phyloP scores from a whole-genome alignment of 2,797 vertebrate species.

The Cynopterus sphinx region DNA sequence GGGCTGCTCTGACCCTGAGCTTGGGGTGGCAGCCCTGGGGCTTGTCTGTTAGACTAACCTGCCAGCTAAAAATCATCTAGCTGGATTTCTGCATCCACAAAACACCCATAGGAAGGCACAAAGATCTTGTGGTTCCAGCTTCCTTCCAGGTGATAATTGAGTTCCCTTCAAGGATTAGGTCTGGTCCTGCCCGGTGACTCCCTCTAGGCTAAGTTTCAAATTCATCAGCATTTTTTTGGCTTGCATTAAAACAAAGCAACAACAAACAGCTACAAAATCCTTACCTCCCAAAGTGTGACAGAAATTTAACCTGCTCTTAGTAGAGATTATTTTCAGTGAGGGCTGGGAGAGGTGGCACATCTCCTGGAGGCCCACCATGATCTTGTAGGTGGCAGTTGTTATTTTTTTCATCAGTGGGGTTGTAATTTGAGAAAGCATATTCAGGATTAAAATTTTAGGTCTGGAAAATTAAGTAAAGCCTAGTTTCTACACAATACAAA shows the following conservation, averaged over 20 bases:
- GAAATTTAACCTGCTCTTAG: not conserved
- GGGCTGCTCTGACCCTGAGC: not conserved
- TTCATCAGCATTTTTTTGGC: not conserved
- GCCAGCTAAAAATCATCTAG: not conserved
- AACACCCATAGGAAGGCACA: not conserved
- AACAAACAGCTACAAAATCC: not conserved
- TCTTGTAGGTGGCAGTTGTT: not conserved
- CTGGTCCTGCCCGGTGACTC: not conserved
- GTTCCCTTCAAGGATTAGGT: not conserved
- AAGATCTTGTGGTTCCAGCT: not conserved
- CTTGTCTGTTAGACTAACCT: not conserved
- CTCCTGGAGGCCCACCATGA: accelerated
- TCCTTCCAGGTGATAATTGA: not conserved
- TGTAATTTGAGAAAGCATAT: not conserved
- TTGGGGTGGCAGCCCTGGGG: not conserved
- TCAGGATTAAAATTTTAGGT: constrained; percentile 18
- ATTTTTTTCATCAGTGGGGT: not conserved
- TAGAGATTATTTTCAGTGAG: not conserved
- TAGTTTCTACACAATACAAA: not conserved
- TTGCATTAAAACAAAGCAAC: not conserved
- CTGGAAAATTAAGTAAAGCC: not conserved
- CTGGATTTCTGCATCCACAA: not conserved
- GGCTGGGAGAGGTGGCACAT: too few species aligned
- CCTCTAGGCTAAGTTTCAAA: not conserved
- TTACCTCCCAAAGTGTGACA: not conserved